Base-by-base conservation (phyloP, 37 sponge, comb jelly and placozoan species). In the Oscarella lobularis region DNA sequence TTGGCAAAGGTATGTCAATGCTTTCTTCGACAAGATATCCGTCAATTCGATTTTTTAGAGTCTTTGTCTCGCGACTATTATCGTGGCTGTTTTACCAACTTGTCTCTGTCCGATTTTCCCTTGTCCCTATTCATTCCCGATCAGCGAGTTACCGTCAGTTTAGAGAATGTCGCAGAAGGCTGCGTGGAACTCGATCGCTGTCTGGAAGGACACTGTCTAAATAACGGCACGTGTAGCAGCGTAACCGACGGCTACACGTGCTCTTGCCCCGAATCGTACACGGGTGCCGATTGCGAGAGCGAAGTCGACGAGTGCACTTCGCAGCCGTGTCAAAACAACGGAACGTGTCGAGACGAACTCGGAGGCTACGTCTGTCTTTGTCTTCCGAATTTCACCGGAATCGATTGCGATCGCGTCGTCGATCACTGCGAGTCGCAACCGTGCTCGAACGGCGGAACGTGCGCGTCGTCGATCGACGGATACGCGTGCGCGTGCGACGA, bases 191-290 rank as follows among this genome's bases (percentile, higher is more conserved):
- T 9, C 9, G 20, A 48, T 48, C 14, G 14, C 20, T 48, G 60
- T 48, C 20, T 48, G 60, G 60, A 48, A 27, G 60, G 9, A 48
- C 60, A 9, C 60, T 78, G 79, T 78, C 33, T 33, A 31, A 72
- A 73, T 41, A 38, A 74, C 36, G 79, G 73, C 6, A 72, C 74
- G 30, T 78, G 79, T 37, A 66, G 1, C 67, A 54, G 65, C 77
- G 65, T 48, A 3, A 48, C 39, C 3, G 41, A 38, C 27, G 77
- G 67, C 33, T 41, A 38, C 29, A 31, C 67, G 1, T 55, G 77
- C 36, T 32, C 20, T 32, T 74, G 75, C 41, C 38, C 39, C 35
- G 4, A 30, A 9, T 40, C 41, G 39, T 74, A 74, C 29, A 66
- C 9, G 60, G 65, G 30, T 76, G n/a, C n/a, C n/a, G n/a, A n/a